Percentiles rank a stretch among this genome's conserved stretches.
Evolutionary conservation across 2,888 invertebrate genomes (phyloP).

Genomic region (Agrochola circellaris): DNA sequence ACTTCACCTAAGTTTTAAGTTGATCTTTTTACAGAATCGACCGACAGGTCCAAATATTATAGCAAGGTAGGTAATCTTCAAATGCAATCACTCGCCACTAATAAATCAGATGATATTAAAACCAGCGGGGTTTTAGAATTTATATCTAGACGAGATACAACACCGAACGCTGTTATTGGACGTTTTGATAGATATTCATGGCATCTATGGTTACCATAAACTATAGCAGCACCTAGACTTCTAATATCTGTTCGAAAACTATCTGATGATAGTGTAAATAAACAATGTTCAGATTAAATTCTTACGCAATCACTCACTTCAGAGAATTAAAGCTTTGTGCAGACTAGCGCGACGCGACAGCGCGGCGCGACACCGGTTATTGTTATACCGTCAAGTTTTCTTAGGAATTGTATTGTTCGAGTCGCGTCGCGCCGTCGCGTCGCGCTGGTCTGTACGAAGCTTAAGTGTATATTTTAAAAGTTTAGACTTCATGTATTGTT

Average conservation of each 20-base stretch:
- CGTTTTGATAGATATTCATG: constrained; percentile 52
- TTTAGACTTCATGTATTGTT: too few species aligned
- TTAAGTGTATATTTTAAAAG: too few species aligned
- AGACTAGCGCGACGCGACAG: too few species aligned
- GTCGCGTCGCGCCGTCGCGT: too few species aligned
- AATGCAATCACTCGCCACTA: background rate
- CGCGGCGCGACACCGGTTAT: too few species aligned
- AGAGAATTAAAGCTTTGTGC: too few species aligned
- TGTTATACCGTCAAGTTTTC: too few species aligned
- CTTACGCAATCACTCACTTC: background rate
- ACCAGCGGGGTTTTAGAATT: constrained; percentile 45
- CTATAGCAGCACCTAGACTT: constrained; percentile 2
- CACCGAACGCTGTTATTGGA: constrained; percentile 46
- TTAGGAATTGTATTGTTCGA: too few species aligned
- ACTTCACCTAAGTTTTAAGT: too few species aligned
- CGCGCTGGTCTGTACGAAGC: too few species aligned
- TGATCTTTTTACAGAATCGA: too few species aligned
- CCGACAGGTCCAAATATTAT: constrained; percentile 7
- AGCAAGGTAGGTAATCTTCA: constrained; percentile 12
- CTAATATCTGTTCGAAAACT: background rate
- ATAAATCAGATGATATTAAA: constrained; percentile 59
- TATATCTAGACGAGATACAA: constrained; percentile 17
- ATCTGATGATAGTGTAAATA: background rate
- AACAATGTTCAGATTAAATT: background rate
- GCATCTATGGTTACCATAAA: constrained; percentile 48